These are phyloP conservation scores for Caenorhabditis imperialis DNA, from an alignment of 2,888 invertebrate species.

Conservation along the genomic window DNA sequence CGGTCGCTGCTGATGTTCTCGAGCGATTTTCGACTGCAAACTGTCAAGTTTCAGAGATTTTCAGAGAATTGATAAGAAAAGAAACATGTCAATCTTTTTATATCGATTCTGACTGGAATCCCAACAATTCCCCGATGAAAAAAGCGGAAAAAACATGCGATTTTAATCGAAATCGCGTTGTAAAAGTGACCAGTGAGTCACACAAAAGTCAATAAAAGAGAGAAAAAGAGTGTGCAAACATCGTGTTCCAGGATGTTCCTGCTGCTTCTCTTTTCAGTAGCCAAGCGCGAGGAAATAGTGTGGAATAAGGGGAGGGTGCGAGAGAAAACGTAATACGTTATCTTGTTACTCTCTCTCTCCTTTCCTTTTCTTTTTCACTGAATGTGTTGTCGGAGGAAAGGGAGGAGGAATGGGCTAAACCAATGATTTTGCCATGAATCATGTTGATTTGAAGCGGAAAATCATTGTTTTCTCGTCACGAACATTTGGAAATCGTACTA, in stretches of 20 bases:
- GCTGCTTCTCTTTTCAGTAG: constrained; percentile 14
- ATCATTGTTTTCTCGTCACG: too few species aligned
- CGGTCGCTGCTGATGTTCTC: constrained; percentile 37
- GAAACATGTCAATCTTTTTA: too few species aligned
- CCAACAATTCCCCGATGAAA: background rate
- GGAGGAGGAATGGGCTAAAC: too few species aligned
- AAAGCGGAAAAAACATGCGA: background rate
- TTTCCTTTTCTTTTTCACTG: constrained; percentile 15
- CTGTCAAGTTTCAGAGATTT: too few species aligned
- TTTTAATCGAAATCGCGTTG: too few species aligned
- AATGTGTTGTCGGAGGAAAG: constrained; percentile 31
- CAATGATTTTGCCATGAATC: constrained; percentile 30
- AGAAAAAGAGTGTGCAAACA: constrained; percentile 41
- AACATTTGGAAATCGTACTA: too few species aligned
- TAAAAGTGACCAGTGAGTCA: constrained; percentile 42
- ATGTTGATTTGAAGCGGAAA: constrained; percentile 2
- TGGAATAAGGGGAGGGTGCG: constrained; percentile 19
- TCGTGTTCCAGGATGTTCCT: constrained; percentile 36
- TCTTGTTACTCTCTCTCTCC: constrained; percentile 29
- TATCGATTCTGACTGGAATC: too few species aligned
- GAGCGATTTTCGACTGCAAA: constrained; percentile 44
- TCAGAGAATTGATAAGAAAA: too few species aligned
- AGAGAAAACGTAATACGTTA: constrained; percentile 43
- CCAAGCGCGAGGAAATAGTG: constrained; percentile 2
- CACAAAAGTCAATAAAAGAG: constrained; percentile 31